Evolutionary conservation across 2,113 vertebrate genomes (phyloP).

Genomic region (Nycticryphes semicollaris): DNA sequence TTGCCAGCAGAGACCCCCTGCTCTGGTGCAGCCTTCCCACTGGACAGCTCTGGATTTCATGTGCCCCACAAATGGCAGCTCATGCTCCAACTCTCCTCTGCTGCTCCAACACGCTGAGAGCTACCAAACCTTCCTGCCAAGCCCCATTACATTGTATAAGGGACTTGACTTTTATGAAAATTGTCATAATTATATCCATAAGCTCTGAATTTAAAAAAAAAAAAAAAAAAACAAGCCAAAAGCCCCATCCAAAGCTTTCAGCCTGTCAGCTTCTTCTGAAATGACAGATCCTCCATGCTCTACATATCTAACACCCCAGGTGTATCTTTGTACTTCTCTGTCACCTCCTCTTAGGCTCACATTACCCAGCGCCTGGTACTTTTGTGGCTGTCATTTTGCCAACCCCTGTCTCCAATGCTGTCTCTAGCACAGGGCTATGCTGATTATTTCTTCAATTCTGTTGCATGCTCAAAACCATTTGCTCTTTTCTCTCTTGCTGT

Average conservation of each 20-base stretch:
- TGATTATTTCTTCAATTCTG: neutral
- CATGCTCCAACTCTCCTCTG: neutral
- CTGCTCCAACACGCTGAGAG: fast-evolving
- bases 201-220: neutral
- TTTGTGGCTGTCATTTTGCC: neutral
- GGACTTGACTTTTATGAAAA: constrained; percentile 16
- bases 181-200: constrained; percentile 20
- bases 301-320: constrained; percentile 26
- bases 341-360: constrained; percentile 54
- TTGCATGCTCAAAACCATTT: neutral
- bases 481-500: neutral
- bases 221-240: neutral
- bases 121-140: neutral
- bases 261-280: constrained; percentile 29
- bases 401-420: neutral
- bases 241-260: constrained; percentile 1
- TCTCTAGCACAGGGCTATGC: neutral
- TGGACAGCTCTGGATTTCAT: neutral
- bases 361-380: constrained; percentile 15
- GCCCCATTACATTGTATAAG: neutral
- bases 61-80: neutral
- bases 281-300: constrained; percentile 27
- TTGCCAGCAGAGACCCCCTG: neutral
- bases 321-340: constrained; percentile 50
- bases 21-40: neutral